phyloP scores from a whole-genome alignment of 2,797 vertebrate genomes.

The Moxostoma hubbsi region DNA sequence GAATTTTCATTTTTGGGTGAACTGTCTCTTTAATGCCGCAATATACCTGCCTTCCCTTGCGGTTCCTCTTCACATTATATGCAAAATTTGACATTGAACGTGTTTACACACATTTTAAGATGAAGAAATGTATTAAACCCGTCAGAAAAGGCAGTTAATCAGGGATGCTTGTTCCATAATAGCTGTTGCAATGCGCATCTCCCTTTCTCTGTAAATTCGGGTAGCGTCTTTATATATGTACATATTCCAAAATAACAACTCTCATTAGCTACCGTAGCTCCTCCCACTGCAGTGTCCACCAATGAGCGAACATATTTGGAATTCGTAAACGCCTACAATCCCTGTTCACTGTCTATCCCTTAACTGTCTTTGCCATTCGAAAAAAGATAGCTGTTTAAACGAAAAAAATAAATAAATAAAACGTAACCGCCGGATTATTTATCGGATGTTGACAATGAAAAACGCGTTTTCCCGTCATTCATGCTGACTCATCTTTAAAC shows the following conservation, averaged over 20 bases:
- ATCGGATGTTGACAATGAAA: slow-evolving; percentile 29
- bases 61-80: too few species aligned
- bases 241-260: slow-evolving; percentile 26
- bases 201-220: slow-evolving; percentile 18
- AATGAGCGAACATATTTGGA: background rate
- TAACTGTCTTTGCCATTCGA: slow-evolving; percentile 26
- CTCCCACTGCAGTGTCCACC: background rate
- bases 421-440: slow-evolving; percentile 14
- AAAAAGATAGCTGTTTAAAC: slow-evolving; percentile 29
- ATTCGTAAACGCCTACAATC: slow-evolving; percentile 40
- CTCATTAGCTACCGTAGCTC: slow-evolving; percentile 31
- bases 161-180: background rate
- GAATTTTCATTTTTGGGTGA: too few species aligned
- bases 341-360: slow-evolving; percentile 43
- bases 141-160: background rate
- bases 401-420: background rate
- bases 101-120: background rate
- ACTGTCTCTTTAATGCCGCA: too few species aligned
- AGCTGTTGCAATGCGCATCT: background rate
- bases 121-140: background rate
- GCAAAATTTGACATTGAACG: too few species aligned
- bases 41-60: too few species aligned
- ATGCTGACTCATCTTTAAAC: slow-evolving; percentile 38
- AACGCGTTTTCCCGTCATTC: background rate
- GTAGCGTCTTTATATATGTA: background rate